Evolutionary conservation across 2,113 vertebrate species (phyloP).

Genomic region (Turdus rufiventris): DNA sequence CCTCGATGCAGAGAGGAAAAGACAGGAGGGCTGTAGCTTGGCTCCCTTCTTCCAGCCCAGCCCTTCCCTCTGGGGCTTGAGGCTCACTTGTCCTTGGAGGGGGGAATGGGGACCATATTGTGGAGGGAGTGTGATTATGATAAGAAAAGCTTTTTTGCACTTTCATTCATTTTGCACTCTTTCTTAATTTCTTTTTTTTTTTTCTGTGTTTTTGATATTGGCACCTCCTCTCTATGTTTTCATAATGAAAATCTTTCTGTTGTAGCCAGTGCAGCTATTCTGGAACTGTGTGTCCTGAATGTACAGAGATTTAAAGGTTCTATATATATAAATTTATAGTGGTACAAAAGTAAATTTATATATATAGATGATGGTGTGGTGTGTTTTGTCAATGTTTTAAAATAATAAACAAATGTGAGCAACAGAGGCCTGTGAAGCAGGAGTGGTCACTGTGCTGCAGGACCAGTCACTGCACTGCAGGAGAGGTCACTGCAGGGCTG

Average conservation of each 20-base stretch:
- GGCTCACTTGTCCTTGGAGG: accelerated
- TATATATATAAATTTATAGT: conserved; percentile 56
- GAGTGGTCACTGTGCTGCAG: not conserved
- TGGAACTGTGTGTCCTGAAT: conserved; percentile 50
- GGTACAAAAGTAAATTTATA: conserved; percentile 36
- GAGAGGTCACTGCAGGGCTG: not conserved
- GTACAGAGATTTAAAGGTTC: conserved; percentile 37
- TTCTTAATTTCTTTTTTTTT: not conserved
- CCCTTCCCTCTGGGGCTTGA: not conserved
- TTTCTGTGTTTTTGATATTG: conserved; percentile 26
- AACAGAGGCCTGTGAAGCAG: not conserved
- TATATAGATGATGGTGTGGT: conserved; percentile 45
- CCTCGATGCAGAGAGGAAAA: not conserved
- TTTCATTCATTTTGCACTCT: conserved; percentile 72
- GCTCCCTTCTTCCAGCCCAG: not conserved
- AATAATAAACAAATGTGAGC: conserved; percentile 69
- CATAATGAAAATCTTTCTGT: conserved; percentile 52
- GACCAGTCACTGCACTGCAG: accelerated
- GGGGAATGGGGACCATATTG: not conserved
- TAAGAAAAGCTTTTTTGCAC: conserved; percentile 68
- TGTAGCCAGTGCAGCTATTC: conserved; percentile 59
- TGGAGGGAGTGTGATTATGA: not conserved
- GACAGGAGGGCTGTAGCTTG: not conserved
- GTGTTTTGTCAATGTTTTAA: conserved; percentile 69
- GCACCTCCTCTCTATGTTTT: conserved; percentile 29